Percentiles rank a stretch among this genome's conserved stretches.
Conservation (phyloP, 2,888 invertebrate species). For the Mamestra brassicae region DNA sequence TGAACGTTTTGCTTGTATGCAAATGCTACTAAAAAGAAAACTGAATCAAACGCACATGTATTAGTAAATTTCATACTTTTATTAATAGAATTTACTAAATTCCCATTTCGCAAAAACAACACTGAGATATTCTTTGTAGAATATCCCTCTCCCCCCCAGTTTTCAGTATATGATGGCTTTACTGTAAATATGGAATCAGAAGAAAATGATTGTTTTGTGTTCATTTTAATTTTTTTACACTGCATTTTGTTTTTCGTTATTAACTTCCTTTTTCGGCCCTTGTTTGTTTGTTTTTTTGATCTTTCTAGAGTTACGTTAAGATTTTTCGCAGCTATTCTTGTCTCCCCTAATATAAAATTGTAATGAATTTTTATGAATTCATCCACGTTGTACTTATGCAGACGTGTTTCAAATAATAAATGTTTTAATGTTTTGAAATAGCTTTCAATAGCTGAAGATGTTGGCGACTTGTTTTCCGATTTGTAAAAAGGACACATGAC, state of each 20-base stretch:
- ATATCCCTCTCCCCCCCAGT: slow-evolving; percentile 24
- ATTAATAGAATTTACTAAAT: slow-evolving; percentile 18
- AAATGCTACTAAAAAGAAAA: slow-evolving; percentile 12
- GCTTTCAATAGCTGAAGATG: slow-evolving; percentile 10
- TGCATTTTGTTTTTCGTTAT: background rate
- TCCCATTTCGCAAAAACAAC: slow-evolving; percentile 32
- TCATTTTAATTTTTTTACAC: slow-evolving; percentile 5
- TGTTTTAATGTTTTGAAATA: slow-evolving; percentile 5
- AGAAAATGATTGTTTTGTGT: too few relatives aligned
- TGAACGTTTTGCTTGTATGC: slow-evolving; percentile 5
- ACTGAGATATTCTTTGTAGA: slow-evolving; percentile 15
- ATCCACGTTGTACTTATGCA: slow-evolving; percentile 34
- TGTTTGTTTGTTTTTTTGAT: background rate
- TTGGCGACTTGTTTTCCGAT: slow-evolving; percentile 26
- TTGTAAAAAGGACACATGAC: slow-evolving; percentile 35
- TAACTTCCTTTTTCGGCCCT: slow-evolving; percentile 8
- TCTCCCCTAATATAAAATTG: slow-evolving; percentile 11
- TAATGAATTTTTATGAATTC: slow-evolving; percentile 3
- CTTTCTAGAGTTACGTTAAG: background rate
- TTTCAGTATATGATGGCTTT: slow-evolving; percentile 20
- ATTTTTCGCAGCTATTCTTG: slow-evolving; percentile 10
- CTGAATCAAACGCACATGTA: slow-evolving; percentile 11
- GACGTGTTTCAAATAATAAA: slow-evolving; percentile 28
- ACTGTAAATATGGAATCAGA: slow-evolving; percentile 6
- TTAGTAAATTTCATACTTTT: slow-evolving; percentile 1